Evolutionary conservation across 2,113 vertebrate genomes (phyloP).

Genomic region (Odontesthes bonariensis): DNA sequence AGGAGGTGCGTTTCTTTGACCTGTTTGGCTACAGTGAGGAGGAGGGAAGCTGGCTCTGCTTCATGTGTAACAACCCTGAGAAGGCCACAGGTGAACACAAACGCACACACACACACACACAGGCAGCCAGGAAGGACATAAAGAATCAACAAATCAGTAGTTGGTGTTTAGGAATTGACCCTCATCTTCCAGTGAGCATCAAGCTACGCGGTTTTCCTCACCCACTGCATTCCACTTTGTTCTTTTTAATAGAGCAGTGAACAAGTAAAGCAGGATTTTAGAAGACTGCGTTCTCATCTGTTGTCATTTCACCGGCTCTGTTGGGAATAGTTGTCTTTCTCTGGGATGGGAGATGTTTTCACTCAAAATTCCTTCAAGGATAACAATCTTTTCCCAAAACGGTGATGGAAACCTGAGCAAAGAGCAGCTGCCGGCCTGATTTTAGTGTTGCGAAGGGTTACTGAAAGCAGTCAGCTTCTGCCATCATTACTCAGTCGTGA

Average conservation of each 20-base stretch:
- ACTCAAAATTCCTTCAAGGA: conserved; percentile 25
- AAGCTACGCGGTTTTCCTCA: conserved; percentile 2
- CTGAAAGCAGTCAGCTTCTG: conserved; percentile 31
- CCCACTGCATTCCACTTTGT: background rate
- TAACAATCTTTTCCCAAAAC: conserved; percentile 51
- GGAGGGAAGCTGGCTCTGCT: conserved; percentile 91
- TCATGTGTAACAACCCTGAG: conserved; percentile 98
- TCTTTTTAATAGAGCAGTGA: conserved; percentile 14
- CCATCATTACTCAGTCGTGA: conserved; percentile 32
- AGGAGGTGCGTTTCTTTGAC: conserved; percentile 97
- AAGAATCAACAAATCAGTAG: background rate
- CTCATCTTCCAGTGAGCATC: background rate
- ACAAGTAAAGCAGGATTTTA: conserved; percentile 18
- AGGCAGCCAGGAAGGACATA: background rate
- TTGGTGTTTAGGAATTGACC: background rate
- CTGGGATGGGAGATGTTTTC: conserved; percentile 41
- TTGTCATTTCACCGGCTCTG: conserved; percentile 12
- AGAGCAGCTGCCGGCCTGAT: conserved; percentile 35
- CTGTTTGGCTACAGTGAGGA: conserved; percentile 94
- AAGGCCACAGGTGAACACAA: conserved; percentile 88
- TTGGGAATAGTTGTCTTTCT: conserved; percentile 15
- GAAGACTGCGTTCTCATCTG: conserved; percentile 13
- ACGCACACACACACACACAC: conserved; percentile 42
- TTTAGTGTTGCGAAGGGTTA: conserved; percentile 18
- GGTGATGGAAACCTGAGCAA: conserved; percentile 17